Conservation (phyloP, 2,113 vertebrate genomes). For the rabbit (Oryctolagus cuniculus) region mOryCun1.1 NC_091432.1:168270001-168270500, state of each 20-base stretch:
- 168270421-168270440: neutral
- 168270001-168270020: too few relatives aligned
- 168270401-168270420: neutral
- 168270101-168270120: too few relatives aligned
- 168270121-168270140: too few relatives aligned
- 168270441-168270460: neutral
- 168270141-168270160: too few relatives aligned
- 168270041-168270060: too few relatives aligned
- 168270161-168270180: too few relatives aligned
- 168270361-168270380: conserved; percentile 57
- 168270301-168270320: conserved; percentile 11
- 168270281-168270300: conserved; percentile 34
- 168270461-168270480: neutral
- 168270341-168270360: conserved; percentile 17
- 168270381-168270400: neutral
- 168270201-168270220: neutral
- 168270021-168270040: too few relatives aligned
- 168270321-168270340: conserved; percentile 8
- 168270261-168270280: neutral
- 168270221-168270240: neutral
- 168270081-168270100: too few relatives aligned
- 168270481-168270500: conserved; percentile 29
- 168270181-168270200: neutral
- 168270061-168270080: too few relatives aligned
- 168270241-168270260: neutral